Base-by-base conservation (phyloP, 2,888 invertebrate species). In the Zeuzera pyrina region DNA sequence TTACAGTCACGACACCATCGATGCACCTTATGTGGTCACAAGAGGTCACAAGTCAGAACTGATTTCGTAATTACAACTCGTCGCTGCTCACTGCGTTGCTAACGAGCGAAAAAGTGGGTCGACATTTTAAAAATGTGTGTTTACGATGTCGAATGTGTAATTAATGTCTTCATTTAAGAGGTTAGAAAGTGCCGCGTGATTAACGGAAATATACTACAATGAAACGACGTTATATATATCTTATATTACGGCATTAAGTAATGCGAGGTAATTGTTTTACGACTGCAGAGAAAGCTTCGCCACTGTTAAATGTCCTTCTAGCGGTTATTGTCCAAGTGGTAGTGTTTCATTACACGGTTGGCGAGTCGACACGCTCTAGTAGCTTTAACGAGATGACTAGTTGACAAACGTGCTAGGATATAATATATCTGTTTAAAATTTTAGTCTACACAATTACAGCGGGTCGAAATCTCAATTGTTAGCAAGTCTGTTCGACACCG, bases 291-390 rank as follows among this genome's bases (percentile, higher is more conserved):
- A 76, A 72, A 72, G 69, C 67, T 68, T 60, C 64, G 63, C 66
- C 57, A 57, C 55, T 56, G 55, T 47, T 60, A 57, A 67, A 71
- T 67, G 68, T 66, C 60, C 57, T 62, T 70, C 70, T 69, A 72
- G 73, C 69, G 68, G 73, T 74, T 72, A 67, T 66, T 71, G 69
- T 66, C 64, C 57, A 58, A 69, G 69, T 78, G 73, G 77, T 74
- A 76, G 74, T 74, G 73, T 72, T 70, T 71, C 71, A 79, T 78
- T 79, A 74, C 71, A 79, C 72, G 81, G 61, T 68, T 46, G 63
- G 64, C 35, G 33, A 35, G 30, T 31, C 51, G 62, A 57, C 62
- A 59, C 69, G 77, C 76, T 73, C 69, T 62, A 63, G 47, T 71
- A 68, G 45, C 44, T 63, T 57, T 68, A 68, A 76, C 69, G 61